These are phyloP conservation scores for Indicator maculatus DNA, from an alignment of 2,113 vertebrate species.

Conservation along the genomic window DNA sequence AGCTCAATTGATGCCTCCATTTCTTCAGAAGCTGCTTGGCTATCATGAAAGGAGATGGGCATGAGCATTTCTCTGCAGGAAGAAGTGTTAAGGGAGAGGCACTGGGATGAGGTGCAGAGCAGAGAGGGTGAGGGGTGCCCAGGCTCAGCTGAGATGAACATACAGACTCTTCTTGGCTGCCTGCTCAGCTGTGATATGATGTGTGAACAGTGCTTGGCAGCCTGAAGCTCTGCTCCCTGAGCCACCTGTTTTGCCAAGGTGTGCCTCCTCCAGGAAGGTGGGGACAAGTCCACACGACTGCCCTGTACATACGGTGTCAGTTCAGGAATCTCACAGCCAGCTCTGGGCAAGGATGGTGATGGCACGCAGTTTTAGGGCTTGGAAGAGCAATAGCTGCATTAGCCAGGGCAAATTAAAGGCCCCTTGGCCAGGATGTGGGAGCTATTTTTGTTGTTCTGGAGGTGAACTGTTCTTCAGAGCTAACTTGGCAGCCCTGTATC, in stretches of 20 bases:
- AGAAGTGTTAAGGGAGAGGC: not conserved
- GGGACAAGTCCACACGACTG: not conserved
- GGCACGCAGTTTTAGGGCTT: not conserved
- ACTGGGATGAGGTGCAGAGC: not conserved
- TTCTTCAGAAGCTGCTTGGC: not conserved
- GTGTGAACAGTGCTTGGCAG: not conserved
- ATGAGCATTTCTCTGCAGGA: not conserved
- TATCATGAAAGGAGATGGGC: not conserved
- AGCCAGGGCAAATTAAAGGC: not conserved
- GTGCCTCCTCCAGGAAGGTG: too few species aligned
- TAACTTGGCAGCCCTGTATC: not conserved
- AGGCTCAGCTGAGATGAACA: rapidly evolving
- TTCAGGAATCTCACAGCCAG: not conserved
- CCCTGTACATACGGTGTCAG: not conserved
- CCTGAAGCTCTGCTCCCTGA: not conserved
- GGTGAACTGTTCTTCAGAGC: not conserved
- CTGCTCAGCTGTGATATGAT: not conserved
- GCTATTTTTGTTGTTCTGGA: not conserved
- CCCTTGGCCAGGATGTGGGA: not conserved
- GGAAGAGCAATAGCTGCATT: not conserved
- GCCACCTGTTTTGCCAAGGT: not conserved
- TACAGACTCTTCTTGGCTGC: not conserved
- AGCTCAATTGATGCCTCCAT: not conserved
- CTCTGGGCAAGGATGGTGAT: not conserved
- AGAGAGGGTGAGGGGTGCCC: not conserved